Evolutionary conservation across 2,113 vertebrate species (phyloP).

Genomic region (Pedionomus torquatus): DNA sequence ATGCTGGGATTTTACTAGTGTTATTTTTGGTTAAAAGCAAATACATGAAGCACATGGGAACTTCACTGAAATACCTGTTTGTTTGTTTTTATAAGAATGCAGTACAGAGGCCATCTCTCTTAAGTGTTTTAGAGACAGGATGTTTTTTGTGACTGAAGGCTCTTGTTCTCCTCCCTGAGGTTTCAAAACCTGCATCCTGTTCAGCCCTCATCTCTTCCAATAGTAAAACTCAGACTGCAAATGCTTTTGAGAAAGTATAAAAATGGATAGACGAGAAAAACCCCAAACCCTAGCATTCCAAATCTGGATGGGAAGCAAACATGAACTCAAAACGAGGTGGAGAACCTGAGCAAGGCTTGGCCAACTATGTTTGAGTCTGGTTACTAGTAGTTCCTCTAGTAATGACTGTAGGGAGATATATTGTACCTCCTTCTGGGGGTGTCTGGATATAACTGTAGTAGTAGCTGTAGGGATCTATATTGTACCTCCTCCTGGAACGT

Average conservation of each 20-base stretch:
- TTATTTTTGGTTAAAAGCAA: neutral
- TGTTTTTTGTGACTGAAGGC: neutral
- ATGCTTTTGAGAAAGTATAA: neutral
- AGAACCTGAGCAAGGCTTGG: neutral
- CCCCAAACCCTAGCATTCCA: fast-evolving
- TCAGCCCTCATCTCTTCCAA: neutral
- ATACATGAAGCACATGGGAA: neutral
- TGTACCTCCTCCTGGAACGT: neutral
- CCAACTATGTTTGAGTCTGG: neutral
- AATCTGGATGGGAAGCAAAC: neutral
- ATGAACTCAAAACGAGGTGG: too few species aligned
- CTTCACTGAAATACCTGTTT: neutral
- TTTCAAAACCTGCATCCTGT: neutral
- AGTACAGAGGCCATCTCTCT: neutral
- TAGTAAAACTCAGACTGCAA: neutral
- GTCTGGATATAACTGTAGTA: too few species aligned
- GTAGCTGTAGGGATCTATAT: neutral
- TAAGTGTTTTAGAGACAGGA: neutral
- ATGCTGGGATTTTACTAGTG: neutral
- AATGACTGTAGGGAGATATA: neutral
- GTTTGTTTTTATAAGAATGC: neutral
- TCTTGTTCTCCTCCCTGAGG: neutral
- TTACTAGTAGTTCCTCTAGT: neutral
- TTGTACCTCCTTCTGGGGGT: neutral
- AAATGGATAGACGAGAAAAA: neutral